Percentiles rank a stretch among this genome's conserved stretches.
Conservation (phyloP, 2,888 invertebrate genomes). For the Tetrapedia diversipes region DNA sequence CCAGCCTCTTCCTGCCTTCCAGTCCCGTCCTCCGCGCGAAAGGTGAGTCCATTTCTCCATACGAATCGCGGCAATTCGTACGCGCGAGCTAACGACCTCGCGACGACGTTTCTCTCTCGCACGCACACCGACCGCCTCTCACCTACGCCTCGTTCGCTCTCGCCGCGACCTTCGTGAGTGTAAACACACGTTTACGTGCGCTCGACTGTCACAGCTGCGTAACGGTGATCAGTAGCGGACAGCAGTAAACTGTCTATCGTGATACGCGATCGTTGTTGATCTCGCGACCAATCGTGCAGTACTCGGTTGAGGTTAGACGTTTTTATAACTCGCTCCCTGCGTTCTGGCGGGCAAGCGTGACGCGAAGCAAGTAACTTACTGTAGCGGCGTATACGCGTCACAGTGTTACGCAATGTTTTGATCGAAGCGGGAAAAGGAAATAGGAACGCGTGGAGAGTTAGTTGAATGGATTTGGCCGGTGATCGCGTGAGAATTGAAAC, state of each 20-base stretch:
- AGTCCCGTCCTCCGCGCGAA: constrained; percentile 42
- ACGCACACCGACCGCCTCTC: constrained; percentile 17
- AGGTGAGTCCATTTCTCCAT: constrained; percentile 67
- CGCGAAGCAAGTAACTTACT: no score
- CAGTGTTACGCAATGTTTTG: background rate
- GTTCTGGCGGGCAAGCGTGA: constrained; percentile 7
- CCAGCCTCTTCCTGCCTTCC: constrained; percentile 36
- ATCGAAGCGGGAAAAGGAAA: constrained; percentile 10
- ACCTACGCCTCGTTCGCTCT: background rate
- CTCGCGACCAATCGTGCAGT: constrained; percentile 1
- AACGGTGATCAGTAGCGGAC: no score
- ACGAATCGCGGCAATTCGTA: constrained; percentile 30
- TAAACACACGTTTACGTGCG: constrained; percentile 61
- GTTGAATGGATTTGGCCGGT: no score
- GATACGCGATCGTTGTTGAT: background rate
- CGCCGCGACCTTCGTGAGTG: constrained; percentile 49
- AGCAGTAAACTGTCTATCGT: no score
- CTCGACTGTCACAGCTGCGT: constrained; percentile 4
- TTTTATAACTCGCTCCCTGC: background rate
- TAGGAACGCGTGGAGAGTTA: no score
- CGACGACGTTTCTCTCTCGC: constrained; percentile 49
- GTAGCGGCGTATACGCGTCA: background rate
- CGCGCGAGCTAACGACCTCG: constrained; percentile 56
- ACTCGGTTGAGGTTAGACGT: background rate
- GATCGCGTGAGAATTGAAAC: background rate